Evolutionary conservation across 2,888 invertebrate genomes (phyloP), one percentile per base, ranked within the genome.

Genomic region (Orgyia antiqua): DNA sequence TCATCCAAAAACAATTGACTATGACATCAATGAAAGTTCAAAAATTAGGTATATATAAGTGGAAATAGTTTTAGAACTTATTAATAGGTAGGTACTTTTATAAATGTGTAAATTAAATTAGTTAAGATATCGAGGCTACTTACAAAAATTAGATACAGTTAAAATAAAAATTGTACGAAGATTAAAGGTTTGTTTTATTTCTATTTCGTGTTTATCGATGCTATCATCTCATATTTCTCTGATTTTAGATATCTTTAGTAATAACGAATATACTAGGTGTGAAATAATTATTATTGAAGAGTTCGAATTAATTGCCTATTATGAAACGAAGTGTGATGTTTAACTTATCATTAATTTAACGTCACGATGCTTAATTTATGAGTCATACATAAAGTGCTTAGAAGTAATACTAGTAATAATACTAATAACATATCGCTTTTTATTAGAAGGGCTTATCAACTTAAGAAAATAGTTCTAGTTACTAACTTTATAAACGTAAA

Each of bases 101-200:
- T 83, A 83, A 69, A 80, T 80, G 66, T 65, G 56, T 63, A 51
- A 50, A 55, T 55, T 58, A 44, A 51, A 41, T 43, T 46, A 47
- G 45, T 48, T 70, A 70, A 68, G 58, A 57, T 46, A 38, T 62
- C 42, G 82, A 83, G 80, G 82, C 83, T 82, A 78, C 52, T 51
- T 63, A 50, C 66, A 66, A 50, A 51, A 59, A 50, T 51, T 15
- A 15, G 6, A 15, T 15, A 58, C 50, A 58, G 63, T 38, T 56
- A 40, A 54, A 57, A 62, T 65, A 46, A 63, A 55, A 57, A 61
- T 52, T 58, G 62, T 50, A 57, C 50, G 54, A 59, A 58, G 49
- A 47, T 43, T 42, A 50, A 23, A 33, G 57, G 69, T 71, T 72
- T 43, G 69, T 65, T 75, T 23, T 24, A 51, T 49, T 51, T 36